Conservation (phyloP, 2,797 vertebrate genomes). For the Pangasius krempfi region DNA sequence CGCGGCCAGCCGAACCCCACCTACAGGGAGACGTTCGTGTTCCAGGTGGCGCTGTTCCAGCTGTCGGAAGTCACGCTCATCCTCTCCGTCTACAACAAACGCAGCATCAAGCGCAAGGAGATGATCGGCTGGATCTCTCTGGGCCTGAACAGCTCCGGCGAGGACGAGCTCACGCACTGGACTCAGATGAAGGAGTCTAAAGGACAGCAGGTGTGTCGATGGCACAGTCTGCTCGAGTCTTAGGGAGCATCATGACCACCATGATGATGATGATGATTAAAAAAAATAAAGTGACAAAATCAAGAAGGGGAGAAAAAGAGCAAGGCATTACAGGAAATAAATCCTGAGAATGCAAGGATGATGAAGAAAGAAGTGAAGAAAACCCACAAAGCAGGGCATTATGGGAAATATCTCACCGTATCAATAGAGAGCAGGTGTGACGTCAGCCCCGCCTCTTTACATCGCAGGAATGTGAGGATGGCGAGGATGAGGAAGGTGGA, state of each 20-base stretch:
- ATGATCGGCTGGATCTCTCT: conserved; percentile 98
- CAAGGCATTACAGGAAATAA: not conserved
- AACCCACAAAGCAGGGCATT: not conserved
- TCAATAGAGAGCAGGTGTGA: not conserved
- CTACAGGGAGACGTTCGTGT: conserved; percentile 97
- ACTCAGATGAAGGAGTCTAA: conserved; percentile 97
- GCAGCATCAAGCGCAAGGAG: conserved; percentile 98
- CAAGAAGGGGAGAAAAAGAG: not conserved
- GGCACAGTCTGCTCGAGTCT: conserved; percentile 93
- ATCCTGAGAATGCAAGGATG: not conserved
- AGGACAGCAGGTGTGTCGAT: conserved; percentile 95
- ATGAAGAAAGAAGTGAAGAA: not conserved
- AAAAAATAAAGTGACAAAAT: not conserved
- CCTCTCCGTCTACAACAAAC: conserved; percentile 95
- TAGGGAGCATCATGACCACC: conserved; percentile 62
- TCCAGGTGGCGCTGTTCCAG: conserved; percentile 97
- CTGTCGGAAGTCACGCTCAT: conserved; percentile 97
- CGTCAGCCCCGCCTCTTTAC: not conserved
- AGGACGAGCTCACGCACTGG: conserved; percentile 96
- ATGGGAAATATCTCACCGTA: not conserved
- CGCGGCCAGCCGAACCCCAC: conserved; percentile 94
- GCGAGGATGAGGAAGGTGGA: not conserved
- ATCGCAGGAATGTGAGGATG: not conserved
- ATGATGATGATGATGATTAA: not conserved
- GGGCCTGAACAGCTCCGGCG: conserved; percentile 97